phyloP scores from a whole-genome alignment of 1,140 invertebrate species.

The Mactra quadrangularis region DNA sequence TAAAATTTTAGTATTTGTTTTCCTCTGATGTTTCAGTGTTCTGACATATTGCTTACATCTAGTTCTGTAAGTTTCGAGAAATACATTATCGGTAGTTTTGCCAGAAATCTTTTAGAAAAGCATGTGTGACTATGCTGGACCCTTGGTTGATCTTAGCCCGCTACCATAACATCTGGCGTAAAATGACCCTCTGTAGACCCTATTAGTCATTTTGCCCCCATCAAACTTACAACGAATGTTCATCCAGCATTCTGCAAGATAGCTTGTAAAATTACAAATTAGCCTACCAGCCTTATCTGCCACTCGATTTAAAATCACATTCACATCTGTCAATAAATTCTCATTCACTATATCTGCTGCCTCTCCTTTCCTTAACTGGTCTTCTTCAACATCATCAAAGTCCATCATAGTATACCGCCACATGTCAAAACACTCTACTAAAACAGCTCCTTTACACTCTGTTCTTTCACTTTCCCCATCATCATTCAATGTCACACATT shows the following conservation, averaged over 20 bases:
- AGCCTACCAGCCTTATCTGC: not conserved
- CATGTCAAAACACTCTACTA: not conserved
- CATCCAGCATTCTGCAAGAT: constrained; percentile 2
- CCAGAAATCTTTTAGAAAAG: not conserved
- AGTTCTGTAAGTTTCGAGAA: not conserved
- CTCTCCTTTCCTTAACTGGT: not conserved
- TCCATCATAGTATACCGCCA: not conserved
- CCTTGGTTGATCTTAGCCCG: not conserved
- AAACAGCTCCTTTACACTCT: not conserved
- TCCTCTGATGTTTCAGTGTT: not conserved
- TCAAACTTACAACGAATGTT: constrained; percentile 10
- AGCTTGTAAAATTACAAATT: constrained; percentile 6
- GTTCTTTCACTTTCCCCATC: not conserved
- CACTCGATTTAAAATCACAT: constrained; percentile 1
- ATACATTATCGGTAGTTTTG: not conserved
- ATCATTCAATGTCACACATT: not conserved
- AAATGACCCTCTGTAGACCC: not conserved
- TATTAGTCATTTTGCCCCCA: constrained; percentile 5
- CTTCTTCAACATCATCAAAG: not conserved
- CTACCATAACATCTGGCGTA: not conserved
- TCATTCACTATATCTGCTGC: not conserved
- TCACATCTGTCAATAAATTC: constrained; percentile 1
- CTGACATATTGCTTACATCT: not conserved
- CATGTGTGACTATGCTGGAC: constrained; percentile 1
- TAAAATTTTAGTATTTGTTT: not conserved